Percentiles rank a stretch among this genome's conserved stretches.
These are phyloP conservation scores for Jordanella pulchra DNA, from an alignment of 2,797 vertebrate genomes.

Conservation along the genomic window DNA sequence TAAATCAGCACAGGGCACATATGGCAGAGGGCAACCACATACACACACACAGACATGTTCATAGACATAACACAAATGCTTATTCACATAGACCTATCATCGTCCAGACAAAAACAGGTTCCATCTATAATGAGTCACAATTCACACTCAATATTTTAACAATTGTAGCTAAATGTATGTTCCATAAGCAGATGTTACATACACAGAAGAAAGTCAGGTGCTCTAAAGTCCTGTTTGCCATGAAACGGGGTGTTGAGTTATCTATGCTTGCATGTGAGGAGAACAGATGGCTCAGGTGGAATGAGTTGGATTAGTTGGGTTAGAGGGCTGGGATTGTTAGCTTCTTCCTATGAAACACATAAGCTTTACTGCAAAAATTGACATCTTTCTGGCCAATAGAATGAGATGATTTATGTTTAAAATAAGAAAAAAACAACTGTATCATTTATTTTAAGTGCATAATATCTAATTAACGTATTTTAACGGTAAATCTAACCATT, in stretches of 20 bases:
- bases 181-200: constrained; percentile 16
- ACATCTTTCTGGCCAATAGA: too few relatives aligned
- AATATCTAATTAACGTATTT: too few relatives aligned
- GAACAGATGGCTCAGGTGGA: constrained; percentile 51
- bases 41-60: constrained; percentile 26
- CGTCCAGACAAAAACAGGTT: constrained; percentile 50
- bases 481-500: too few relatives aligned
- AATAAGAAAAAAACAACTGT: too few relatives aligned
- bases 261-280: constrained; percentile 28
- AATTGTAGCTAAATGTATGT: constrained; percentile 28
- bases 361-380: not conserved
- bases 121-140: constrained; percentile 41
- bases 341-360: constrained; percentile 4
- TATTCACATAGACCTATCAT: constrained; percentile 45
- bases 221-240: not conserved
- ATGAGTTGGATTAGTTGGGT: constrained; percentile 14
- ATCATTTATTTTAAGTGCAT: too few relatives aligned
- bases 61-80: constrained; percentile 55
- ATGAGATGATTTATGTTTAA: too few relatives aligned
- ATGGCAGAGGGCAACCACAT: constrained; percentile 55
- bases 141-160: constrained; percentile 28
- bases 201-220: constrained; percentile 7
- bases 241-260: constrained; percentile 4
- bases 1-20: constrained; percentile 75
- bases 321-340: constrained; percentile 6